Percentiles rank a stretch among this genome's conserved stretches.
These are phyloP conservation scores for Thunnus maccoyii DNA, from an alignment of 2,113 vertebrate species.

Conservation along the genomic window DNA sequence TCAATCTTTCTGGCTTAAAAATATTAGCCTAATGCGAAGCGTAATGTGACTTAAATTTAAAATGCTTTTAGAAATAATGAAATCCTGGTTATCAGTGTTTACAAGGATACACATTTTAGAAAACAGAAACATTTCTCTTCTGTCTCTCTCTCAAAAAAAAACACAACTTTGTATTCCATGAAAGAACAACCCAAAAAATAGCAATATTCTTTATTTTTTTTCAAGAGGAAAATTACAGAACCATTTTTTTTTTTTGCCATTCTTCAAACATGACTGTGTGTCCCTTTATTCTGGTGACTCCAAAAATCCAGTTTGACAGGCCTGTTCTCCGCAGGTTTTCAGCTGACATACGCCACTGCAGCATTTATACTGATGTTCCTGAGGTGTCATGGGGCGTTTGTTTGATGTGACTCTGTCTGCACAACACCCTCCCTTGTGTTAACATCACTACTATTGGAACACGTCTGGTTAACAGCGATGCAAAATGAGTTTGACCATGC, in stretches of 20 bases:
- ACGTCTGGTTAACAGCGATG: background rate
- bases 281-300: conserved; percentile 43
- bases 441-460: background rate
- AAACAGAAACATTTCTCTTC: background rate
- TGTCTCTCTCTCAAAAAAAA: background rate
- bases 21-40: background rate
- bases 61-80: background rate
- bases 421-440: conserved; percentile 7
- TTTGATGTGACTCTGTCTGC: conserved; percentile 28
- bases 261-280: conserved; percentile 29
- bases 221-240: background rate
- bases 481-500: background rate
- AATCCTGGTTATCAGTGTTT: background rate
- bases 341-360: conserved; percentile 32
- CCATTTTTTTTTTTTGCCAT: background rate
- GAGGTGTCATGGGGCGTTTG: conserved; percentile 5
- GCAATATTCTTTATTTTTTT: background rate
- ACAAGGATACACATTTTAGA: background rate
- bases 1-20: background rate
- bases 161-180: background rate
- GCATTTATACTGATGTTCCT: conserved; percentile 23
- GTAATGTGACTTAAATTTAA: background rate
- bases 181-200: background rate
- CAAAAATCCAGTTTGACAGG: conserved; percentile 34
- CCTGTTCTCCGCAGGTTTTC: conserved; percentile 14